phyloP scores from a whole-genome alignment of 1,140 invertebrate species.

The Grapholita molesta region DNA sequence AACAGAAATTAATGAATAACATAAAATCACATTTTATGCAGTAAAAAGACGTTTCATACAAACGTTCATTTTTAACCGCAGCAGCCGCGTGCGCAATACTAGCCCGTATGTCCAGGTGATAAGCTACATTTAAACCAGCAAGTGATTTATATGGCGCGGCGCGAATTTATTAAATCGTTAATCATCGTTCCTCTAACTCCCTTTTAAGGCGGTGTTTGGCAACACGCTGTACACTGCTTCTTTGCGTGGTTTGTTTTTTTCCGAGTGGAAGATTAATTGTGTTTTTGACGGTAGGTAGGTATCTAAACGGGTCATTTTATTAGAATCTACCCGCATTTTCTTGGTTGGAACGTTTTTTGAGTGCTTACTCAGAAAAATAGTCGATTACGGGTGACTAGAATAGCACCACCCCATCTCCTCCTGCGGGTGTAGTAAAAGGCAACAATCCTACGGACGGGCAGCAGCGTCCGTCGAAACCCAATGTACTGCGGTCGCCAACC shows the following conservation, averaged over 20 bases:
- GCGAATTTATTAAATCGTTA: constrained; percentile 38
- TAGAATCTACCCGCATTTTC: too few species aligned
- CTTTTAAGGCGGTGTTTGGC: not conserved
- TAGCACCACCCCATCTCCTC: too few species aligned
- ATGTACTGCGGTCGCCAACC: too few species aligned
- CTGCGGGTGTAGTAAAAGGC: too few species aligned
- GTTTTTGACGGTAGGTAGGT: not conserved
- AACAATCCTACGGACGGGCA: too few species aligned
- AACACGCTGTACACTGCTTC: not conserved
- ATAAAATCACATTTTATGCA: too few species aligned
- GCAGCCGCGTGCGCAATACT: not conserved
- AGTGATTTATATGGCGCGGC: constrained; percentile 27
- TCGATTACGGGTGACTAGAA: too few species aligned
- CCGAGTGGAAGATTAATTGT: not conserved
- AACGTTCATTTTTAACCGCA: not conserved
- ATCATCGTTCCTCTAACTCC: constrained; percentile 31
- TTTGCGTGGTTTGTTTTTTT: not conserved
- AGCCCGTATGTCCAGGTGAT: not conserved
- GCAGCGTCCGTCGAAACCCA: too few species aligned
- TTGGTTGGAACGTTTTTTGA: too few species aligned
- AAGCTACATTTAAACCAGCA: constrained; percentile 8
- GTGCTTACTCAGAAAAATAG: too few species aligned
- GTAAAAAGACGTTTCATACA: not conserved
- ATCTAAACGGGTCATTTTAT: too few species aligned
- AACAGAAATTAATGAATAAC: too few species aligned